Base-by-base conservation (phyloP, 2,888 invertebrate genomes). In the Brenthis daphne region DNA sequence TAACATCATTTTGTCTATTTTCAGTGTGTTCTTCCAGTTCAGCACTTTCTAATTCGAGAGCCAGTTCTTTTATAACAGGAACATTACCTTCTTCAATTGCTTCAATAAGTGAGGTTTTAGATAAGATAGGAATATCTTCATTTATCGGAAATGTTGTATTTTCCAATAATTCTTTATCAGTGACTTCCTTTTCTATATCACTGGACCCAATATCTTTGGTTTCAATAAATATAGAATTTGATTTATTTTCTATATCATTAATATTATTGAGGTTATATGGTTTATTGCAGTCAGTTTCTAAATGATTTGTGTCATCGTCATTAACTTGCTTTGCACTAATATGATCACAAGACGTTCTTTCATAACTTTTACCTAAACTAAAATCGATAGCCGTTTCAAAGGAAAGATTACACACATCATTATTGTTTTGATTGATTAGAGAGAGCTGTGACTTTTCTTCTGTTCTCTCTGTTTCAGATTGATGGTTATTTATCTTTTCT, bases 321-420 rank as follows among this genome's bases (percentile, higher is more conserved):
- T 13, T 16, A 6, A 53, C 5, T 16, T 53, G 16, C 6, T 16
- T 53, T n/a, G 11, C 54, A 53, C 14, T 5, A 48, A 74, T 67
- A 57, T 68, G 65, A 48, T 75, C 72, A 57, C 75, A 73, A 37
- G 71, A 58, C 16, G 71, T 67, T 48, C 64, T 64, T 33, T 70
- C 72, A 69, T 73, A 74, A 66, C 73, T 77, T 81, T 84, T 87
- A 72, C 80, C 85, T 61, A 88, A 75, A 77, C 89, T 89, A 72
- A 89, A 89, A 73, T 90, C 89, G 64, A 90, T 81, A 29, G 89
- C 89, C 55, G 77, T 81, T 50, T 85, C 84, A 64, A 72, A 57
- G 54, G 65, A 47, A 8, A 69, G 55, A 53, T 69, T 70, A 70
- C 60, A 24, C n/a, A 47, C 43, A 51, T 70, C 50, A 37, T 54